These are phyloP conservation scores for Torymus tubicola DNA, from an alignment of 2,888 invertebrate species.

Conservation along the genomic window DNA sequence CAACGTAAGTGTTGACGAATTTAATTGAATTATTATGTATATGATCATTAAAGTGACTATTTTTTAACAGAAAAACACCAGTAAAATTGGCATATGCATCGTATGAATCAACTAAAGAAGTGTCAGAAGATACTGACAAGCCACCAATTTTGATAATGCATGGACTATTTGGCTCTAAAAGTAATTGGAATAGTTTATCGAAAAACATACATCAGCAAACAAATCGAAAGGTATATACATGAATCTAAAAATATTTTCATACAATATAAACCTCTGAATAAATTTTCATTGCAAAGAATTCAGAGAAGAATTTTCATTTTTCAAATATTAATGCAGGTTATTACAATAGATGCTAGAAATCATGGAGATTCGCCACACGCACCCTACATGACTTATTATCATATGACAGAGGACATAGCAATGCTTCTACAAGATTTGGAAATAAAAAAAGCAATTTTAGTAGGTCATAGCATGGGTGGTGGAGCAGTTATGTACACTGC, in stretches of 20 bases:
- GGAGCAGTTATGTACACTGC: constrained; percentile 91
- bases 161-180: constrained; percentile 91
- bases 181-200: constrained; percentile 90
- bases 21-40: not conserved
- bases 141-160: constrained; percentile 89
- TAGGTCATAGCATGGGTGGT: constrained; percentile 99
- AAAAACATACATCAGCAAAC: constrained; percentile 83
- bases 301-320: constrained; percentile 6
- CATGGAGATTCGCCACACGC: constrained; percentile 96
- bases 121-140: constrained; percentile 70
- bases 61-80: constrained; percentile 68
- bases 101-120: constrained; percentile 79
- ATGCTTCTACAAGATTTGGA: constrained; percentile 81
- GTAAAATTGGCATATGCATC: constrained; percentile 83
- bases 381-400: constrained; percentile 83
- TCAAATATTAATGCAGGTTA: constrained; percentile 77
- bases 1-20: constrained; percentile 5
- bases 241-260: constrained; percentile 3
- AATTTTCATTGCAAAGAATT: constrained; percentile 23
- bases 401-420: constrained; percentile 86
- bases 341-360: constrained; percentile 93
- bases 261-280: constrained; percentile 1
- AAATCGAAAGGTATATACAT: constrained; percentile 79
- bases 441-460: constrained; percentile 82
- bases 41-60: not conserved